Conservation (phyloP, 2,797 vertebrate genomes). For the Tokudaia muenninki region DNA sequence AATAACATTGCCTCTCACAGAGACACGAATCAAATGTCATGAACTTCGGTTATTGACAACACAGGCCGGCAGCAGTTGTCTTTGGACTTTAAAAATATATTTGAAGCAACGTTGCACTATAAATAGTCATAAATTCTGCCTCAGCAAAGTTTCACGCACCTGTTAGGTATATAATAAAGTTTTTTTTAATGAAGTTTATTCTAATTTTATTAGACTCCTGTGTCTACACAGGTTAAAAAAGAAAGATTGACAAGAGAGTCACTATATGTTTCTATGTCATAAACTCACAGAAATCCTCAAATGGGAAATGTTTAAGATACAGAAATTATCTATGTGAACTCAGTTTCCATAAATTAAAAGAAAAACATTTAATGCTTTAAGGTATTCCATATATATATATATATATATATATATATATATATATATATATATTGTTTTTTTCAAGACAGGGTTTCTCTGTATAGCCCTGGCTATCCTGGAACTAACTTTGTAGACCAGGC, state of each 20-base stretch:
- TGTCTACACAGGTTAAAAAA: constrained; percentile 62
- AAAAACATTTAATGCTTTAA: neutral
- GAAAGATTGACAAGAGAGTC: constrained; percentile 29
- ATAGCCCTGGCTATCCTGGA: too few relatives aligned
- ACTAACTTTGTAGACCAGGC: too few relatives aligned
- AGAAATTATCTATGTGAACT: constrained; percentile 16
- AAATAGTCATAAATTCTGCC: constrained; percentile 79
- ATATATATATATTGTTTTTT: neutral
- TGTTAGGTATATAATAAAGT: constrained; percentile 70
- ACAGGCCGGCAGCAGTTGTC: constrained; percentile 79
- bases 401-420: neutral
- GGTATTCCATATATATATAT: neutral
- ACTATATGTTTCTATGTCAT: neutral
- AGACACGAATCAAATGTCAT: constrained; percentile 82
- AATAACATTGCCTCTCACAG: constrained; percentile 79
- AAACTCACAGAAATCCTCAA: constrained; percentile 56
- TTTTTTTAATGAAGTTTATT: constrained; percentile 36
- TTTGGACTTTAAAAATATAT: constrained; percentile 83
- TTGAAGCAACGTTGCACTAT: constrained; percentile 71
- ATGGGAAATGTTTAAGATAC: constrained; percentile 30
- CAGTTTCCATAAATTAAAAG: neutral
- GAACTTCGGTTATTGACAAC: constrained; percentile 83
- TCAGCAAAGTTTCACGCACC: constrained; percentile 72
- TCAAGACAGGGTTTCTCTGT: too few relatives aligned
- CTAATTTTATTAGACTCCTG: constrained; percentile 71